Conservation (phyloP, 1,140 invertebrate genomes). For the Drosophila melanogaster region Release_6_plus_ISO1_MT NT_033779.5:17624001-17624500, state of each 20-base stretch:
- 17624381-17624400: conserved; percentile 27
- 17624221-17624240: conserved; percentile 25
- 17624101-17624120: background rate
- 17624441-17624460: conserved; percentile 52
- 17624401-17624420: conserved; percentile 40
- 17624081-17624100: conserved; percentile 15
- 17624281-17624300: conserved; percentile 50
- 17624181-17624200: conserved; percentile 25
- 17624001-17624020: too few relatives aligned
- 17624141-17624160: conserved; percentile 9
- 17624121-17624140: conserved; percentile 6
- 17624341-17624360: conserved; percentile 50
- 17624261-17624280: background rate
- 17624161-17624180: conserved; percentile 25
- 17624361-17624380: conserved; percentile 65
- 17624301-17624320: conserved; percentile 78
- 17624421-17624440: conserved; percentile 39
- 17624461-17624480: conserved; percentile 59
- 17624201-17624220: conserved; percentile 50
- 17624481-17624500: conserved; percentile 80
- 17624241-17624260: conserved; percentile 7
- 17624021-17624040: too few relatives aligned
- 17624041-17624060: background rate
- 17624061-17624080: conserved; percentile 2
- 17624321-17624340: conserved; percentile 37